Evolutionary conservation across 2,888 invertebrate species (phyloP).

Genomic region (Pandemis corylana): DNA sequence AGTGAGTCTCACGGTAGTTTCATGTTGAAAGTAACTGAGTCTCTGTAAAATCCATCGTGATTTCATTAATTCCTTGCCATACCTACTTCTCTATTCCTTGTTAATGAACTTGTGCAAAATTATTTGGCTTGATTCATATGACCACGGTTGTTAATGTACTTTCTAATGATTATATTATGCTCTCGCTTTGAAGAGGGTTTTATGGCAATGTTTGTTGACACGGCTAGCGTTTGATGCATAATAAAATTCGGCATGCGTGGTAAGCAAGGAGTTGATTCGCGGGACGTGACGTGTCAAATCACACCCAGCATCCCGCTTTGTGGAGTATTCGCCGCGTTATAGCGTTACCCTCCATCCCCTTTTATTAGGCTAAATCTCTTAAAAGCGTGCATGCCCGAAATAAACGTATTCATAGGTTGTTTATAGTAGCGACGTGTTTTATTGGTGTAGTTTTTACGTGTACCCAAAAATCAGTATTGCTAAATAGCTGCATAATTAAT

Average conservation of each 20-base stretch:
- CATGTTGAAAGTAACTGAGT: too few species aligned
- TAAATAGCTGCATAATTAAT: slow-evolving; percentile 31
- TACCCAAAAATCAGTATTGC: neutral
- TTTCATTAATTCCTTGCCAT: too few species aligned
- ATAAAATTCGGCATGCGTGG: slow-evolving; percentile 21
- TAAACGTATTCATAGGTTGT: slow-evolving; percentile 41
- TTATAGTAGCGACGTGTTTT: slow-evolving; percentile 41
- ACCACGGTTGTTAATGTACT: neutral
- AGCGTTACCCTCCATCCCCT: slow-evolving; percentile 30
- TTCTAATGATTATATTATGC: neutral
- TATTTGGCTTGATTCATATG: neutral
- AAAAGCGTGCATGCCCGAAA: slow-evolving; percentile 39
- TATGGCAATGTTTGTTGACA: slow-evolving; percentile 16
- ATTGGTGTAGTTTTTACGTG: slow-evolving; percentile 26
- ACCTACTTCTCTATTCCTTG: too few species aligned
- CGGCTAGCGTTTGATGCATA: slow-evolving; percentile 25
- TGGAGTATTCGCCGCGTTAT: slow-evolving; percentile 19
- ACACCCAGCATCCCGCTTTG: slow-evolving; percentile 5
- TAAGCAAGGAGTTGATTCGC: slow-evolving; percentile 21
- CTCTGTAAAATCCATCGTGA: too few species aligned
- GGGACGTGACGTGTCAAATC: slow-evolving; percentile 35
- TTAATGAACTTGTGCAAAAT: too few species aligned
- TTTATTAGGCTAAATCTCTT: slow-evolving; percentile 41
- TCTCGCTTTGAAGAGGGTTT: slow-evolving; percentile 8
- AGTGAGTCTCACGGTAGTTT: too few species aligned